Evolutionary conservation across 2,888 invertebrate species (phyloP).

Genomic region (Tetranychus piercei): DNA sequence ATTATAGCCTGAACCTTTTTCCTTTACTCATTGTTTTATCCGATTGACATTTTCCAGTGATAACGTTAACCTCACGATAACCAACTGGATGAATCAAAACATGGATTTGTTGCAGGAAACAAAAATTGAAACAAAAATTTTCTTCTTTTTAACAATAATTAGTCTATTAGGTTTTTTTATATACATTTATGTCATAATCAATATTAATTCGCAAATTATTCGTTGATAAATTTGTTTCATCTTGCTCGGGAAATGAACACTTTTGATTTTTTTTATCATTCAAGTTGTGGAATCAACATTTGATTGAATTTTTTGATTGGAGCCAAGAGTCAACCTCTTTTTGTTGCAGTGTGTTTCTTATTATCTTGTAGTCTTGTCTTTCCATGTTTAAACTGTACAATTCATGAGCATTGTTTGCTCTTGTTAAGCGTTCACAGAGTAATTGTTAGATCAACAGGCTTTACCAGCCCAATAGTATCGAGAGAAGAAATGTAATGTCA

Average conservation of each 20-base stretch:
- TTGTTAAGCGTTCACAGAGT: not conserved
- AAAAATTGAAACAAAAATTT: not conserved
- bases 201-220: not conserved
- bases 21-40: not conserved
- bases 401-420: not conserved
- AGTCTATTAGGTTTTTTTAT: not conserved
- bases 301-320: too few relatives aligned
- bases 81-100: not conserved
- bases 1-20: not conserved
- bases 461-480: not conserved
- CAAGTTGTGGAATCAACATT: not conserved
- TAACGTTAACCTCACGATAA: slow-evolving; percentile 19
- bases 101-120: not conserved
- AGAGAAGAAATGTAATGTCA: not conserved
- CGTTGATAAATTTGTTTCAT: not conserved
- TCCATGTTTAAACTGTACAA: too few relatives aligned
- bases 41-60: slow-evolving; percentile 21
- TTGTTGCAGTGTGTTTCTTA: too few relatives aligned
- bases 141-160: not conserved
- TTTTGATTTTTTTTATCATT: not conserved
- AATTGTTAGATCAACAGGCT: not conserved
- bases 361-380: too few relatives aligned
- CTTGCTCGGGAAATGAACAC: not conserved
- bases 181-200: not conserved
- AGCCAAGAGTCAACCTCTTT: too few relatives aligned